These are phyloP conservation scores for Urocolius indicus DNA, from an alignment of 2,113 vertebrate species.

Conservation along the genomic window DNA sequence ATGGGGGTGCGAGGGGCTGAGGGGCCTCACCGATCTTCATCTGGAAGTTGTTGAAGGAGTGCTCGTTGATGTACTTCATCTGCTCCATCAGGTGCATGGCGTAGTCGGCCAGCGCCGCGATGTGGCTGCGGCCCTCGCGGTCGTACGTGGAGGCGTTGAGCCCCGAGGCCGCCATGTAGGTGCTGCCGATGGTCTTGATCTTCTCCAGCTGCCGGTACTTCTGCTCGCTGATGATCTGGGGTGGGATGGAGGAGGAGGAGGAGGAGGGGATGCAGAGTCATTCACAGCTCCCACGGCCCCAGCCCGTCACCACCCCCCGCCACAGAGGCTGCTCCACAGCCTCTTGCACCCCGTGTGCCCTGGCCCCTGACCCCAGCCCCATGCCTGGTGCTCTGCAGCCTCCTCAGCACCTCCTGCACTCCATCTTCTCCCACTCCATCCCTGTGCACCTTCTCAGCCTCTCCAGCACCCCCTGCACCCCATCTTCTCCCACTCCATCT, in stretches of 20 bases:
- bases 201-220: slow-evolving; percentile 90
- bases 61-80: slow-evolving; percentile 50
- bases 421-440: rapidly evolving
- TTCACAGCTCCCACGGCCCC: neutral
- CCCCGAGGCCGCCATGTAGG: slow-evolving; percentile 95
- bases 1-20: too few species aligned
- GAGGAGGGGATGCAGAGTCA: neutral
- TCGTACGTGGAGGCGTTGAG: slow-evolving; percentile 94
- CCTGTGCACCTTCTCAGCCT: too few species aligned
- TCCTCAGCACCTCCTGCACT: too few species aligned
- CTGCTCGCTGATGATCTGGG: slow-evolving; percentile 40
- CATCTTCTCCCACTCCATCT: too few species aligned
- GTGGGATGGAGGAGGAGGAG: neutral
- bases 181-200: slow-evolving; percentile 96
- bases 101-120: slow-evolving; percentile 30
- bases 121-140: slow-evolving; percentile 42
- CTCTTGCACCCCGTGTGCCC: too few species aligned
- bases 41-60: slow-evolving; percentile 59
- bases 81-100: slow-evolving; percentile 50
- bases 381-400: too few species aligned
- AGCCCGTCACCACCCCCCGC: too few species aligned
- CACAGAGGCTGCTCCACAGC: neutral
- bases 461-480: neutral
- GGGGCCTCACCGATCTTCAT: slow-evolving; percentile 11
- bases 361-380: neutral